These are phyloP conservation scores for Cavia aperea DNA, from an alignment of 2,113 vertebrate species.

Conservation along the genomic window DNA sequence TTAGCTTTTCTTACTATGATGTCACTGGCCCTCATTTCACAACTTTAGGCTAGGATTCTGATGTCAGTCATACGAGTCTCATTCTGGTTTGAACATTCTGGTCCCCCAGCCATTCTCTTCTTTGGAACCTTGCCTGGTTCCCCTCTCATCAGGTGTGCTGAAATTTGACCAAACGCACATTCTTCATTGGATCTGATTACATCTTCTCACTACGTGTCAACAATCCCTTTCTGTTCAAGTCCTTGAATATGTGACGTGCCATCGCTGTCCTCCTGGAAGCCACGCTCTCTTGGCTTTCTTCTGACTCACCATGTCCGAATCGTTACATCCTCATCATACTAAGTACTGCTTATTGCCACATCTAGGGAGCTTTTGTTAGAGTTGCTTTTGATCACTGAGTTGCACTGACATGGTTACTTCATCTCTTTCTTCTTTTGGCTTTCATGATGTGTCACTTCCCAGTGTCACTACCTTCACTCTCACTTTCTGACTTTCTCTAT, in stretches of 20 bases:
- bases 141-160: neutral
- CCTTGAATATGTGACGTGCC: neutral
- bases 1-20: neutral
- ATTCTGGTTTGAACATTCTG: neutral
- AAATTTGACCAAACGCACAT: neutral
- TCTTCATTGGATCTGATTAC: neutral
- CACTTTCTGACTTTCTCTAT: neutral
- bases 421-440: neutral
- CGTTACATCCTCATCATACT: neutral
- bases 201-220: neutral
- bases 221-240: neutral
- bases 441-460: neutral
- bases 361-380: slow-evolving; percentile 16
- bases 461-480: neutral
- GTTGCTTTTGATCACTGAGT: neutral
- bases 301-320: slow-evolving; percentile 16
- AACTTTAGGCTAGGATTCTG: neutral
- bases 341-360: slow-evolving; percentile 26
- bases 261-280: neutral
- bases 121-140: neutral
- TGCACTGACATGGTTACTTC: neutral
- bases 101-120: neutral
- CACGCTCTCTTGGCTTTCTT: neutral
- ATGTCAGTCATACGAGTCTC: neutral
- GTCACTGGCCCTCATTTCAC: neutral